Evolutionary conservation across 2,888 invertebrate genomes (phyloP), one percentile per base, ranked within the genome.

Genomic region (Heliconius ethilla): DNA sequence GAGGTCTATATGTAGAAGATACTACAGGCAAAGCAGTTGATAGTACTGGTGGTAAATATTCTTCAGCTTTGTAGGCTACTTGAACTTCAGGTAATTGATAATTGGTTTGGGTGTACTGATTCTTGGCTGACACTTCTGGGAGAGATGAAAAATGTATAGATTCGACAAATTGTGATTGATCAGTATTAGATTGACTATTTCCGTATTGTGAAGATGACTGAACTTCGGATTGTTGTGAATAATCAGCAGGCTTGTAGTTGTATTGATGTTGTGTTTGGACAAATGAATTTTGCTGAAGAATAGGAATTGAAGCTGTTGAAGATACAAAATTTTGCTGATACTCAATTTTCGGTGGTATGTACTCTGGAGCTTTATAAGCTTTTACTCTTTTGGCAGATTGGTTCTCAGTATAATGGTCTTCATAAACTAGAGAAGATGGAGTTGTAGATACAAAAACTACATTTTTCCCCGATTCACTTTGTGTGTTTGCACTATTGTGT

Each of bases 51-150:
- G 90, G 93, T 63, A 94, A 85, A 81, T 94, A 94, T 83, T 93
- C 92, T 84, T 93, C 92, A 27, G 89, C 87, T 82, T 91, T 91
- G 81, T 93, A 92, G 18, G 84, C 90, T 18, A 88, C 87, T 84
- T 93, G 93, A 77, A 94, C 90, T 84, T 94, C 92, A 55, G 94
- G 92, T 2, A 89, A 84, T 81, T 92, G 88, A 76, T 91, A 91
- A 72, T 84, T 84, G 25, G 86, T 86, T 84, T 90, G 90, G 70
- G 90, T 89, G 79, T 89, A 92, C 79, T 87, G 88, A 10, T 86
- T 83, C 75, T 86, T 89, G 40, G 15, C 40, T 40, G 40, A 69
- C 37, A 40, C 67, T 70, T 87, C 88, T 37, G 92, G 90, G 81
- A 86, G 87, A 0, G 88, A 85, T 37, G 92, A 89, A 29, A 90